A percentile compares a stretch with the other conserved stretches of the same genome.
Evolutionary conservation across 2,113 vertebrate species (phyloP).

Genomic region (Parotia lawesii): DNA sequence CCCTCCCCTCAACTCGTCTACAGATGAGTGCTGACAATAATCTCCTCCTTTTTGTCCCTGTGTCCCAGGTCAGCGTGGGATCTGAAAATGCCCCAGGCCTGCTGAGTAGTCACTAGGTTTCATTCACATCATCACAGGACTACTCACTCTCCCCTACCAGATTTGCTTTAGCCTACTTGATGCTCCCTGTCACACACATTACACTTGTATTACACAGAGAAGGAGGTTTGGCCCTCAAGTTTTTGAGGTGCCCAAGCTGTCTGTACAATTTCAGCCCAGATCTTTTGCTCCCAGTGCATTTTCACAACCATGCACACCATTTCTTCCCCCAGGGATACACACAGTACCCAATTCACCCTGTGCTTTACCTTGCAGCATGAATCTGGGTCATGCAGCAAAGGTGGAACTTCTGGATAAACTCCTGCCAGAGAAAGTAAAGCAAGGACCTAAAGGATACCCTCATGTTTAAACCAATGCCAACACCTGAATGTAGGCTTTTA

Average conservation of each 20-base stretch:
- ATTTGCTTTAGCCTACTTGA: neutral
- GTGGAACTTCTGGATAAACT: neutral
- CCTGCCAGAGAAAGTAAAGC: neutral
- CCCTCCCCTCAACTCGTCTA: neutral
- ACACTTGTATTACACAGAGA: no score
- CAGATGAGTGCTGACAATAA: neutral
- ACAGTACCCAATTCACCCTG: neutral
- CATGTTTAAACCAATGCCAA: neutral
- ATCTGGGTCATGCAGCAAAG: neutral
- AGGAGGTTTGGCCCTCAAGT: accelerated
- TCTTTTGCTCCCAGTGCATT: neutral
- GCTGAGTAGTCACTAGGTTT: neutral
- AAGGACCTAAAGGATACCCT: neutral
- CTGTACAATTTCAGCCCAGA: neutral
- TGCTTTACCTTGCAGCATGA: neutral
- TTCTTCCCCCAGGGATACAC: neutral
- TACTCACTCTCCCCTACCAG: neutral
- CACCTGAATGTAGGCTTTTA: neutral
- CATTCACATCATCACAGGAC: neutral
- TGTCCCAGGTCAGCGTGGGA: neutral
- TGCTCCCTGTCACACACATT: neutral
- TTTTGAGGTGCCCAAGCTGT: neutral
- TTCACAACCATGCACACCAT: accelerated
- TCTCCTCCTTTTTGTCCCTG: neutral
- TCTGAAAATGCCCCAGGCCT: neutral